Conservation (phyloP, 2,888 invertebrate genomes). For the Callyntrura guangdongensis region DNA sequence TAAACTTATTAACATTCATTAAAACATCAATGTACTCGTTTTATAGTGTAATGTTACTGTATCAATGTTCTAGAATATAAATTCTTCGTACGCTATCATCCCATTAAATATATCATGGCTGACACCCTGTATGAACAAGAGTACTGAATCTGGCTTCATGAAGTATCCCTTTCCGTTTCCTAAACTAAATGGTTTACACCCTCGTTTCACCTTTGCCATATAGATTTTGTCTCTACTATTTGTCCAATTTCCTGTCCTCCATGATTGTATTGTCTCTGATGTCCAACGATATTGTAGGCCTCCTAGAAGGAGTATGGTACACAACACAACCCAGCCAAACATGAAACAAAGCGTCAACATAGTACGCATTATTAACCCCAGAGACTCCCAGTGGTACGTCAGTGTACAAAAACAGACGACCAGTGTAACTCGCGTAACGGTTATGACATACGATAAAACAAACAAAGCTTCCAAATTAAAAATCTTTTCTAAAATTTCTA, state of each 20-base stretch:
- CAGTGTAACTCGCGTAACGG: too few species aligned
- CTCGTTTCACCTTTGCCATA: neutral
- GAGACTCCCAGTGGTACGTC: neutral
- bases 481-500: neutral
- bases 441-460: neutral
- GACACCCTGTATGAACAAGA: neutral
- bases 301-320: neutral
- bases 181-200: neutral
- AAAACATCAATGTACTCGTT: too few species aligned
- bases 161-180: conserved; percentile 9
- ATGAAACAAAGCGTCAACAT: neutral
- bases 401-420: neutral
- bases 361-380: neutral
- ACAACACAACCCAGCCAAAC: neutral
- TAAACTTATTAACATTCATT: too few species aligned
- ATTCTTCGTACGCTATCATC: too few species aligned
- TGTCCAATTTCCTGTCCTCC: neutral
- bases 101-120: too few species aligned
- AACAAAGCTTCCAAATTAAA: neutral
- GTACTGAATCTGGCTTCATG: neutral
- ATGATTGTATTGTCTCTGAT: neutral
- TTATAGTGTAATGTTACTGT: too few species aligned
- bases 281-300: neutral
- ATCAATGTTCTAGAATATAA: too few species aligned
- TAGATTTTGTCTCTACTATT: neutral